Evolutionary conservation across 2,888 invertebrate genomes (phyloP).

Genomic region (Gnatocerus cornutus): DNA sequence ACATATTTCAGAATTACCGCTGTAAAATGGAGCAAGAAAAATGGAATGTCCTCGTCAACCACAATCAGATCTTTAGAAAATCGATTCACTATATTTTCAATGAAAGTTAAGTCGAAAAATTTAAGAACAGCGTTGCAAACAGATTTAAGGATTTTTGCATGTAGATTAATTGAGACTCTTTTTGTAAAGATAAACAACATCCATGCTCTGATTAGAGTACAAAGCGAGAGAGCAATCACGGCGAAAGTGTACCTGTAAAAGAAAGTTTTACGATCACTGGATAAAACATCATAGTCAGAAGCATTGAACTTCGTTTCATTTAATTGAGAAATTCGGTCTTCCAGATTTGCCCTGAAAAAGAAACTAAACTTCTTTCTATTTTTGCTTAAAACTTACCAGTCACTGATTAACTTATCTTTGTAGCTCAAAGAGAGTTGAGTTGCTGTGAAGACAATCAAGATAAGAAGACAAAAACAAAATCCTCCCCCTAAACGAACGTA

Average conservation of each 20-base stretch:
- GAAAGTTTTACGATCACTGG: not conserved
- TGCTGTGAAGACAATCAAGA: not conserved
- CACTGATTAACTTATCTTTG: not conserved
- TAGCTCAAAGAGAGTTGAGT: not conserved
- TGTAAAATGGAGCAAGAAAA: not conserved
- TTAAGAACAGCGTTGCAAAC: not conserved
- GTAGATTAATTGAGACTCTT: not conserved
- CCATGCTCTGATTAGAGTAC: not conserved
- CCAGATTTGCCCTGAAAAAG: not conserved
- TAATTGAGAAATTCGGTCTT: not conserved
- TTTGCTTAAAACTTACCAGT: not conserved
- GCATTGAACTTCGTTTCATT: not conserved
- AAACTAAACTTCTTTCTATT: not conserved
- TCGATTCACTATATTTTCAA: slow-evolving; percentile 70
- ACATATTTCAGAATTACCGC: slow-evolving; percentile 7
- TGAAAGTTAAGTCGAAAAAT: not conserved
- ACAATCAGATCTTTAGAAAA: slow-evolving; percentile 73
- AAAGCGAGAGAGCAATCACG: not conserved
- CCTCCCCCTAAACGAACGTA: slow-evolving; percentile 1
- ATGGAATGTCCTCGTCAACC: slow-evolving; percentile 28
- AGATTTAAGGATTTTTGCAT: not conserved
- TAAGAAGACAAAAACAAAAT: not conserved
- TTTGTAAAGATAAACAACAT: not conserved
- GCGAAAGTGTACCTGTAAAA: not conserved
- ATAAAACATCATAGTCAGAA: not conserved